phyloP scores from a whole-genome alignment of 2,113 vertebrate genomes.

The Salvelinus fontinalis region DNA sequence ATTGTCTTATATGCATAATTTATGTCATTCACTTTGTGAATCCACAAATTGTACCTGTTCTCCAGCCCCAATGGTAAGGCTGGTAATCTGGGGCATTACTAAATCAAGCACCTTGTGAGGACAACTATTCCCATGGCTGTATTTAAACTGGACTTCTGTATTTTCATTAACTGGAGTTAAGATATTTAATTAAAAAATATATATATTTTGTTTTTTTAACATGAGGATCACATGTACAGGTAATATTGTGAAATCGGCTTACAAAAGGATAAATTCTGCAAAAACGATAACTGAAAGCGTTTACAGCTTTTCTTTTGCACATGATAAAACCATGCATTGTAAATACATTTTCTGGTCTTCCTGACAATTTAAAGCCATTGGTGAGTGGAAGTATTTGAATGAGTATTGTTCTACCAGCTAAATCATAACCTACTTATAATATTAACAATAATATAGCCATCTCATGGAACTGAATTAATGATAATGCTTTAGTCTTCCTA shows the following conservation, averaged over 20 bases:
- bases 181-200: slow-evolving; percentile 22
- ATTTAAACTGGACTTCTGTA: slow-evolving; percentile 47
- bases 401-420: neutral
- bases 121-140: neutral
- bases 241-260: slow-evolving; percentile 19
- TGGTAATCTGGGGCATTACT: neutral
- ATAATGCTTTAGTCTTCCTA: neutral
- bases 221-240: neutral
- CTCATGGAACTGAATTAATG: neutral
- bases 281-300: slow-evolving; percentile 21
- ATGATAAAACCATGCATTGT: slow-evolving; percentile 44
- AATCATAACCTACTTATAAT: neutral
- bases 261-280: slow-evolving; percentile 7
- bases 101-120: slow-evolving; percentile 44
- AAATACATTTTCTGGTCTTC: slow-evolving; percentile 14
- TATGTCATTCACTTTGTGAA: neutral
- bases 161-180: slow-evolving; percentile 51
- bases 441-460: neutral
- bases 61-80: neutral
- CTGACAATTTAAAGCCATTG: slow-evolving; percentile 42
- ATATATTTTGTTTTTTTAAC: neutral
- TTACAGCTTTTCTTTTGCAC: slow-evolving; percentile 67
- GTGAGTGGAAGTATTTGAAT: slow-evolving; percentile 17
- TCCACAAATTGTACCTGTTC: too few species aligned
- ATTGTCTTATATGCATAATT: neutral